These are phyloP conservation scores for Phoebastria nigripes DNA, from an alignment of 2,797 vertebrate genomes.

Conservation along the genomic window DNA sequence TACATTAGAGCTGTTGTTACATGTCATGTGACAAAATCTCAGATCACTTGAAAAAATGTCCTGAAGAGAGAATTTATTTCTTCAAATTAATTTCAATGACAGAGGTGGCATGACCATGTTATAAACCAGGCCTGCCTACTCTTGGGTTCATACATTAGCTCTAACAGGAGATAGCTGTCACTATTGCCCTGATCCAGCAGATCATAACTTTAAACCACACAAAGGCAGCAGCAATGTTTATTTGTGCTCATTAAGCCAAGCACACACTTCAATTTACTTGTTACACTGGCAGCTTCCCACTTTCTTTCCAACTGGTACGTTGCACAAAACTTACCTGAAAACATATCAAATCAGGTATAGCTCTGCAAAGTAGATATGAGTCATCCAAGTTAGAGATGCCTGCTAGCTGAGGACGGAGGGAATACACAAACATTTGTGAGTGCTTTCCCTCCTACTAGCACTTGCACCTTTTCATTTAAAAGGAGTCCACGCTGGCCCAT, in stretches of 20 bases:
- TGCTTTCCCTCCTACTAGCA: neutral
- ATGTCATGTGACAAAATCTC: neutral
- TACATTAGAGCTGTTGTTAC: neutral
- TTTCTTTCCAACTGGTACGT: neutral
- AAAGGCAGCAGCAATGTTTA: neutral
- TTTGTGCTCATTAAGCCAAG: neutral
- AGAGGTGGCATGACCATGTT: neutral
- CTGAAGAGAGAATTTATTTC: neutral
- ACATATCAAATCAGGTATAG: neutral
- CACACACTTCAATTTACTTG: neutral
- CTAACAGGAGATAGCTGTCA: neutral
- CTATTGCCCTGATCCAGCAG: neutral
- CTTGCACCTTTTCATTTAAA: neutral
- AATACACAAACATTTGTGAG: neutral
- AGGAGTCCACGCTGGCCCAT: neutral
- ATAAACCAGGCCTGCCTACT: neutral
- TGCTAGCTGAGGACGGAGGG: neutral
- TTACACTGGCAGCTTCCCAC: neutral
- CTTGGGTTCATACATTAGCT: neutral
- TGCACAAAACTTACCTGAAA: neutral
- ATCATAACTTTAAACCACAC: neutral
- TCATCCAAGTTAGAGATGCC: neutral
- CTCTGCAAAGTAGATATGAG: neutral
- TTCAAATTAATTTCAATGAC: neutral
- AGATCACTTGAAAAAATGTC: neutral